Evolutionary conservation across 2,888 invertebrate species (phyloP), one percentile per base, ranked within the genome.

Genomic region (Plemyria rubiginata): DNA sequence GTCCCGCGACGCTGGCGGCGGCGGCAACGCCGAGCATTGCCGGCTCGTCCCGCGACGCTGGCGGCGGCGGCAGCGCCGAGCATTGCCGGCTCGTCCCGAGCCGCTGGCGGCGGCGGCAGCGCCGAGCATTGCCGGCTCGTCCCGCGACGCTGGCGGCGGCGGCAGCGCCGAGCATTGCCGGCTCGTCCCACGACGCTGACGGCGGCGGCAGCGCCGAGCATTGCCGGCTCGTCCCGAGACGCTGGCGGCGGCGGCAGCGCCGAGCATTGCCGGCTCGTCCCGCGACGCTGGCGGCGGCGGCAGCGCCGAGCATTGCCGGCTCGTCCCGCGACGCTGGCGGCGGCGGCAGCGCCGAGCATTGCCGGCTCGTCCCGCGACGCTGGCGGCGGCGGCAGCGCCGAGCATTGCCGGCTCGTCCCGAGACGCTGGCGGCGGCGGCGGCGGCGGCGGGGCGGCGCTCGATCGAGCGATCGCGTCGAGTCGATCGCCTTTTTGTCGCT

Each of bases 401-500:
- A 13, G 49, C 54, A 16, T 8, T 40, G 28, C n/a, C 40, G 3
- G 57, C 12, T 13, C 40, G 36, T 38, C 36, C 11, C 36, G 9
- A n/a, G n/a, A 38, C 36, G 11, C 32, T 32, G 32, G 32, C 32
- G 5, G 32, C 7, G 7, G 4, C 6, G 29, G 29, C 29, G 29
- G 5, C 7, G 29, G 32, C 22, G 29, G 51, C 51, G 52, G 41
- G 53, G 45, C 38, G 40, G 48, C 63, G 57, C 32, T 41, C 65
- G 60, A 60, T 65, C 67, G 58, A 52, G n/a, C n/a, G n/a, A n/a
- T n/a, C n/a, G n/a, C n/a, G n/a, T 68, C 60, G 54, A 45, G 41
- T 45, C 63, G 62, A 69, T 67, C 64, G 54, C 61, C 59, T 72
- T 69, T 67, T 72, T 73, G 72, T 38, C 52, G 46, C 22, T 38